Percentiles rank a stretch among this genome's conserved stretches.
Conservation (phyloP, 2,113 vertebrate genomes). For the Phycodurus eques region DNA sequence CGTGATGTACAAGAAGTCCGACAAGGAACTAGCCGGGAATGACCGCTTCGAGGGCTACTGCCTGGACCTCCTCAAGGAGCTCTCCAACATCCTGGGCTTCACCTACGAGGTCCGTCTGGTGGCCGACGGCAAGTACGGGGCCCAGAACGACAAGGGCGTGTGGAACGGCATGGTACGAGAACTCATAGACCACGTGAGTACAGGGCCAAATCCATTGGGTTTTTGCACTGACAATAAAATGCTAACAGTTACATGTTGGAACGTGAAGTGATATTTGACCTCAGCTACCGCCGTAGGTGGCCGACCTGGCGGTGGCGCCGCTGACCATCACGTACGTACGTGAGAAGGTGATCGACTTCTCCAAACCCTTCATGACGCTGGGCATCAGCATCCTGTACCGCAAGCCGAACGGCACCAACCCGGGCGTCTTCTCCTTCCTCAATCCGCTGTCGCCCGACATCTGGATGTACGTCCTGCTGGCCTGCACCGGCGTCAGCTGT, state of each 20-base stretch:
- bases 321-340: conserved; percentile 96
- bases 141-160: conserved; percentile 96
- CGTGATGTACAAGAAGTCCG: conserved; percentile 95
- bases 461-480: conserved; percentile 97
- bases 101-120: conserved; percentile 94
- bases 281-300: conserved; percentile 74
- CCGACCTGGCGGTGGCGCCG: conserved; percentile 93
- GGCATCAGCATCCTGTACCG: conserved; percentile 97
- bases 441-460: conserved; percentile 96
- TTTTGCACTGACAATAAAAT: neutral
- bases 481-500: conserved; percentile 95
- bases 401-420: conserved; percentile 96
- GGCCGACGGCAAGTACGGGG: conserved; percentile 94
- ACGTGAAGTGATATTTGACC: neutral
- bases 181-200: conserved; percentile 94
- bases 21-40: conserved; percentile 91
- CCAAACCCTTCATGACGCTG: conserved; percentile 97
- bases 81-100: conserved; percentile 94
- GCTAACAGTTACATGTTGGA: no score
- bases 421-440: conserved; percentile 95
- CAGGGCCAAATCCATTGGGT: neutral
- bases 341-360: conserved; percentile 97
- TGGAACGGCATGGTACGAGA: conserved; percentile 99
- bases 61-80: conserved; percentile 91
- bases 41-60: conserved; percentile 98